phyloP scores from a whole-genome alignment of 2,113 vertebrate genomes.

The Rostratula benghalensis region DNA sequence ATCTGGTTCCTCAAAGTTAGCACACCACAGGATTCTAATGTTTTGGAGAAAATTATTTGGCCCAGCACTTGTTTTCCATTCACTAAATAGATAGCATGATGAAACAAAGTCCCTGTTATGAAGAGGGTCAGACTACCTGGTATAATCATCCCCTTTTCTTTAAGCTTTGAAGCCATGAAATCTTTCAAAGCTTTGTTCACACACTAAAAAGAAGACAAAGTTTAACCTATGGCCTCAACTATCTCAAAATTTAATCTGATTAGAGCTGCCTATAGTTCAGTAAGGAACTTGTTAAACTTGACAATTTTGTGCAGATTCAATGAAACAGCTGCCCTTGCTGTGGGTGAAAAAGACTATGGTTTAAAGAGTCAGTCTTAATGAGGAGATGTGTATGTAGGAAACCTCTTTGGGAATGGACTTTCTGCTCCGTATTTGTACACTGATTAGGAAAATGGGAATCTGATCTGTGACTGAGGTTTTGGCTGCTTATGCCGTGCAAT shows the following conservation, averaged over 20 bases:
- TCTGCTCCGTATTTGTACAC: not conserved
- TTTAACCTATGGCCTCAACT: not conserved
- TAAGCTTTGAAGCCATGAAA: not conserved
- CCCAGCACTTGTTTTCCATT: not conserved
- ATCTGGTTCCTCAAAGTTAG: not conserved
- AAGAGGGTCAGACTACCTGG: not conserved
- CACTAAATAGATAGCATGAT: not conserved
- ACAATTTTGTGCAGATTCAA: not conserved
- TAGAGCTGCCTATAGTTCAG: not conserved
- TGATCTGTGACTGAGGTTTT: not conserved
- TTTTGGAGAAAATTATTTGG: not conserved
- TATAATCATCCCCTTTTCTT: not conserved
- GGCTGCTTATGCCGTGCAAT: not conserved
- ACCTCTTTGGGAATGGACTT: not conserved
- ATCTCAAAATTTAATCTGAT: not conserved
- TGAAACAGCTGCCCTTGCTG: not conserved
- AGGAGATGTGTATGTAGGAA: not conserved
- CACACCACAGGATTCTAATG: not conserved
- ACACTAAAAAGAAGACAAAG: not conserved
- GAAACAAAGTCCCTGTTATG: not conserved
- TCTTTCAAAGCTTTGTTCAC: constrained; percentile 5
- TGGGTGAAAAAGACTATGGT: not conserved
- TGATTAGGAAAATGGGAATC: not conserved
- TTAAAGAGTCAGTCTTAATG: constrained; percentile 33
- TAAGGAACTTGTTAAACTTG: not conserved